These are phyloP conservation scores for Tokudaia tokunoshimensis DNA, from an alignment of 2,797 vertebrate species.

Conservation along the genomic window DNA sequence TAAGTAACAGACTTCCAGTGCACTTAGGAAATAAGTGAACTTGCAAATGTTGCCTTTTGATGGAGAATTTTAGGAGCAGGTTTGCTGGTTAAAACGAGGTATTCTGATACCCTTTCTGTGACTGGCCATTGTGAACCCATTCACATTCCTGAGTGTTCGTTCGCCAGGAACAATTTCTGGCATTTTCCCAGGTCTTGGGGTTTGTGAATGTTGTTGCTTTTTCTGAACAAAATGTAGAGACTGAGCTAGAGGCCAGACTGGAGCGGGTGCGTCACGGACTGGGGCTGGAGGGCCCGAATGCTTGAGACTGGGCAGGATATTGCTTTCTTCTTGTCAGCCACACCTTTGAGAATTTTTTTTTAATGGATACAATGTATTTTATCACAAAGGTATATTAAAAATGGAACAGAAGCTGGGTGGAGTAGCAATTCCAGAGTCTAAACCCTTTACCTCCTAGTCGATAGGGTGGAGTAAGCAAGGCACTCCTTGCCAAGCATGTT, in stretches of 20 bases:
- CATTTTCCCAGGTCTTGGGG: conserved; percentile 56
- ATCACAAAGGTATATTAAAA: conserved; percentile 83
- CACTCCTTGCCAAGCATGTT: conserved; percentile 60
- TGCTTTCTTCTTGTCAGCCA: conserved; percentile 77
- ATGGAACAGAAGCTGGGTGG: conserved; percentile 80
- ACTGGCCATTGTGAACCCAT: conserved; percentile 41
- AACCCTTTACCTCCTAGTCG: conserved; percentile 65
- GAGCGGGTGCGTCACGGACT: background rate
- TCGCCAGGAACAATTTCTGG: conserved; percentile 67
- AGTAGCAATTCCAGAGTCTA: conserved; percentile 61
- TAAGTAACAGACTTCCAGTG: conserved; percentile 28
- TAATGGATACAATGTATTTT: conserved; percentile 76
- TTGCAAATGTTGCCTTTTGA: conserved; percentile 62
- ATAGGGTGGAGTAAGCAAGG: conserved; percentile 56
- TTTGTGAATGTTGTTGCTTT: conserved; percentile 55
- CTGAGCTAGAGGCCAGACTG: conserved; percentile 3
- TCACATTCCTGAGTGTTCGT: background rate
- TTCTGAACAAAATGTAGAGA: conserved; percentile 48
- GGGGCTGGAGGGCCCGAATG: background rate
- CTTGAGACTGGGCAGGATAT: conserved; percentile 72
- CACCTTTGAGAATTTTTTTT: conserved; percentile 69
- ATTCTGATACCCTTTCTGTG: conserved; percentile 26
- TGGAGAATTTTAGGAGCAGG: background rate
- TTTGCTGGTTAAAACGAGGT: conserved; percentile 52
- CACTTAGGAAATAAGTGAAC: conserved; percentile 43